A percentile compares a stretch with the other conserved stretches of the same genome.
Evolutionary conservation across 1,140 invertebrate genomes (phyloP).

Genomic region (Globodera ellingtonae): DNA sequence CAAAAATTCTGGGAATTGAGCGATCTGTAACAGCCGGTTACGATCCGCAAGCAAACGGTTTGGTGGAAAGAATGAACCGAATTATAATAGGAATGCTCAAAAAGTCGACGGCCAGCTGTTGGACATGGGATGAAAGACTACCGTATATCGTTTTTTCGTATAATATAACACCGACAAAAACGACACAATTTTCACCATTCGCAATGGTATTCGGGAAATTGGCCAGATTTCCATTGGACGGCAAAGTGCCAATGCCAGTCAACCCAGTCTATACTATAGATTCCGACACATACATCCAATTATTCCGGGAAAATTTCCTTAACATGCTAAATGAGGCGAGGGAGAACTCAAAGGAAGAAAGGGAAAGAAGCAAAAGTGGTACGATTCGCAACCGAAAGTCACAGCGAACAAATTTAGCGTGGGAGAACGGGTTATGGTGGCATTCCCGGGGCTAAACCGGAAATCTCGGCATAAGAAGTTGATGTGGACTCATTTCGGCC

Average conservation of each 20-base stretch:
- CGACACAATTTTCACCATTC: conserved; percentile 16
- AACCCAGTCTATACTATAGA: background rate
- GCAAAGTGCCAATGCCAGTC: background rate
- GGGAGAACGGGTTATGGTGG: conserved; percentile 12
- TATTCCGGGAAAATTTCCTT: conserved; percentile 17
- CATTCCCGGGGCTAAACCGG: background rate
- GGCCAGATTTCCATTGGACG: background rate
- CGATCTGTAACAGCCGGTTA: background rate
- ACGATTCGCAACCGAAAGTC: background rate
- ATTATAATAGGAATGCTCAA: conserved; percentile 21
- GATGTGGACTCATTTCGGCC: conserved; percentile 16
- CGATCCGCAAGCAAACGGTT: conserved; percentile 1
- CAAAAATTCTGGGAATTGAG: background rate
- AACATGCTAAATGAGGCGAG: conserved; percentile 2
- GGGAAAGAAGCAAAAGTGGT: background rate
- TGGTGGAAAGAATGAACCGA: conserved; percentile 8
- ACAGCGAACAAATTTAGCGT: background rate
- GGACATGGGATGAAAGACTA: conserved; percentile 10
- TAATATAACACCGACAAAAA: conserved; percentile 12
- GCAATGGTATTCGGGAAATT: conserved; percentile 1
- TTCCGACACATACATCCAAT: background rate
- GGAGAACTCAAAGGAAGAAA: background rate
- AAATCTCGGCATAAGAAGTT: conserved; percentile 13
- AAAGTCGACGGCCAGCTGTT: background rate
- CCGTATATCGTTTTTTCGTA: conserved; percentile 13